Percentiles rank a stretch among this genome's conserved stretches.
These are phyloP conservation scores for Alexandromys fortis DNA, from an alignment of 2,113 vertebrate genomes.

Conservation along the genomic window DNA sequence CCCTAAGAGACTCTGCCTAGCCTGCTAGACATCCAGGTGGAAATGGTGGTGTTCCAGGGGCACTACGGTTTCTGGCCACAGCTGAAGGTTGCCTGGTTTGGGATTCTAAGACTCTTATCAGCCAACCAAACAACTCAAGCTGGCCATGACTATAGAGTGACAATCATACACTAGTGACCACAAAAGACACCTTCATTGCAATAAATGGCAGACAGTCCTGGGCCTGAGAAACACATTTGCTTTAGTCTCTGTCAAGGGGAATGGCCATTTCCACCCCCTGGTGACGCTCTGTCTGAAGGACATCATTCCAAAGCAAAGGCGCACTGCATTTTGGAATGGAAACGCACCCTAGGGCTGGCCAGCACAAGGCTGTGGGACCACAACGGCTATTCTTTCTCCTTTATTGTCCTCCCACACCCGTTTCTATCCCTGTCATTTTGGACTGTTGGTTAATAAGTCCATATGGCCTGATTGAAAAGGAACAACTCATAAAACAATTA, in stretches of 20 bases:
- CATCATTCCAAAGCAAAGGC: neutral
- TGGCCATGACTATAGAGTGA: neutral
- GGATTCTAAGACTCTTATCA: neutral
- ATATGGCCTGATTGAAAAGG: neutral
- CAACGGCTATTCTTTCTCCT: neutral
- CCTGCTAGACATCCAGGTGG: neutral
- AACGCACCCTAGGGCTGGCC: fast-evolving
- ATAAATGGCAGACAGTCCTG: conserved; percentile 4
- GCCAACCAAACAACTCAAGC: neutral
- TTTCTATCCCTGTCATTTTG: neutral
- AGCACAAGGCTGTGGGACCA: neutral
- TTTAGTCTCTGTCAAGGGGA: neutral
- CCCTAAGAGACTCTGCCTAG: neutral
- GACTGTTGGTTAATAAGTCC: conserved; percentile 1
- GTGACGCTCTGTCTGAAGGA: neutral
- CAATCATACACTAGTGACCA: fast-evolving
- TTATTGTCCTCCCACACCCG: neutral
- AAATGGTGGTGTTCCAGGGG: neutral
- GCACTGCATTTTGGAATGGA: neutral
- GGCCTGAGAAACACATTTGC: neutral
- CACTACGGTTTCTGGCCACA: neutral
- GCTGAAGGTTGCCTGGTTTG: neutral
- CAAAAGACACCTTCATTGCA: neutral
- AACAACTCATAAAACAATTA: conserved; percentile 1
- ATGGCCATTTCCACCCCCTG: neutral